A percentile compares a stretch with the other conserved stretches of the same genome.
Evolutionary conservation across 2,888 invertebrate species (phyloP).

Genomic region (Beris chalybata): DNA sequence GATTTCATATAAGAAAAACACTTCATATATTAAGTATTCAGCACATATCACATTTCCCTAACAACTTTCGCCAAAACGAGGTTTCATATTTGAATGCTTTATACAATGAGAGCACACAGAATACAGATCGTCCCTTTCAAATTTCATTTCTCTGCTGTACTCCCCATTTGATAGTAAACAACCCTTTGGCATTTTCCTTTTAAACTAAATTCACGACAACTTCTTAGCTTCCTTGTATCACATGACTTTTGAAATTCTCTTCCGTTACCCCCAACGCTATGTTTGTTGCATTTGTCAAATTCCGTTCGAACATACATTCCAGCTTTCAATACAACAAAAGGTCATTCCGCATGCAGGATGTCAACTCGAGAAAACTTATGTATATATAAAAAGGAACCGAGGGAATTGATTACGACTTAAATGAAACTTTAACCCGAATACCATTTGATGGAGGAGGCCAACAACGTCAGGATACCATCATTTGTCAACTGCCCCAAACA

Average conservation of each 20-base stretch:
- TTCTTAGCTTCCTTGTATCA: slow-evolving; percentile 17
- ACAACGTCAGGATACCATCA: slow-evolving; percentile 26
- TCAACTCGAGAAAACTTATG: slow-evolving; percentile 1
- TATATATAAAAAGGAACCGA: slow-evolving; percentile 12
- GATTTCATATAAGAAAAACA: no score
- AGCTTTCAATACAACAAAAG: slow-evolving; percentile 9
- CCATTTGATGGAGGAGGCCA: slow-evolving; percentile 29
- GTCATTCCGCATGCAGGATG: slow-evolving; percentile 26
- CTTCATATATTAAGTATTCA: no score
- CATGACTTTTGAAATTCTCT: slow-evolving; percentile 8
- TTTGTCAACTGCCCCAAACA: slow-evolving; percentile 28
- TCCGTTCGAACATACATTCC: slow-evolving; percentile 1
- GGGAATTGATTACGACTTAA: slow-evolving; percentile 29
- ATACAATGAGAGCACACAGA: slow-evolving; percentile 22
- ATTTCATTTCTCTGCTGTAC: slow-evolving; percentile 1
- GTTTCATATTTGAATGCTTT: slow-evolving; percentile 17
- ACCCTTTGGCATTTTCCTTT: slow-evolving; percentile 28
- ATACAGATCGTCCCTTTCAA: slow-evolving; percentile 17
- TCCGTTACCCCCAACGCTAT: slow-evolving; percentile 7
- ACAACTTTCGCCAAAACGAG: no score
- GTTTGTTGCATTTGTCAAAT: slow-evolving; percentile 26
- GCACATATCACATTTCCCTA: no score
- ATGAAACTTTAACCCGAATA: slow-evolving; percentile 32
- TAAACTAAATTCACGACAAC: slow-evolving; percentile 28
- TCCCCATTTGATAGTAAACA: slow-evolving; percentile 19